A percentile compares a stretch with the other conserved stretches of the same genome.
These are phyloP conservation scores for Hyles euphorbiae DNA, from an alignment of 1,140 invertebrate genomes.

Conservation along the genomic window DNA sequence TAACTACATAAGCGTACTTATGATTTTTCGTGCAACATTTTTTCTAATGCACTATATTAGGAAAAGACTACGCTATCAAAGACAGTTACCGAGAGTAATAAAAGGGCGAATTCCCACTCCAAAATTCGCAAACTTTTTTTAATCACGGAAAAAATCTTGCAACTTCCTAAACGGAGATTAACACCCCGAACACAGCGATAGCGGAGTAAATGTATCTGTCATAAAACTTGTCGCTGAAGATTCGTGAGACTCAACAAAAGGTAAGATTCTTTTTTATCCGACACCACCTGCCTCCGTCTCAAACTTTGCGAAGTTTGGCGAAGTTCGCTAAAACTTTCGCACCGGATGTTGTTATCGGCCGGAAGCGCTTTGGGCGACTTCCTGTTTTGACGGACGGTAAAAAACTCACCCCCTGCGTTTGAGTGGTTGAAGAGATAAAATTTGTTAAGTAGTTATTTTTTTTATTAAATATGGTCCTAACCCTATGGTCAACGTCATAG, in stretches of 20 bases:
- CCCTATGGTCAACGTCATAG: not conserved
- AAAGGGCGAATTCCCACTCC: too few relatives aligned
- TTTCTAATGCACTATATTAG: not conserved
- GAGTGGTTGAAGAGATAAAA: slow-evolving; percentile 11
- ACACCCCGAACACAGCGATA: slow-evolving; percentile 10
- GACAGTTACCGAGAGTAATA: too few relatives aligned
- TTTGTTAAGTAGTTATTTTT: not conserved
- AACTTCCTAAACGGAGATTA: slow-evolving; percentile 18
- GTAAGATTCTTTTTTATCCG: slow-evolving; percentile 67
- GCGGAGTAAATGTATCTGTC: slow-evolving; percentile 26
- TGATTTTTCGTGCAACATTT: not conserved
- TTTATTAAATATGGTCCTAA: too few relatives aligned
- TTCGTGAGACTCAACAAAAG: slow-evolving; percentile 47
- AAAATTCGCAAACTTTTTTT: too few relatives aligned
- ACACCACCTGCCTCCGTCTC: slow-evolving; percentile 57
- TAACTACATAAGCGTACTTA: too few relatives aligned
- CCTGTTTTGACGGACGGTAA: slow-evolving; percentile 67
- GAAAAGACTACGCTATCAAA: too few relatives aligned
- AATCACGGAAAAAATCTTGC: too few relatives aligned
- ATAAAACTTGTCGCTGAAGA: slow-evolving; percentile 52
- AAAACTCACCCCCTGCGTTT: slow-evolving; percentile 28
- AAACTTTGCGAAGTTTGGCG: slow-evolving; percentile 44
- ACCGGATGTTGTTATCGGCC: slow-evolving; percentile 69
- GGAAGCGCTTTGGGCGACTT: slow-evolving; percentile 71
- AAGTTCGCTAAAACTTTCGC: slow-evolving; percentile 40